Conservation (phyloP, 2,888 invertebrate genomes). For the Amaurobius ferox region DNA sequence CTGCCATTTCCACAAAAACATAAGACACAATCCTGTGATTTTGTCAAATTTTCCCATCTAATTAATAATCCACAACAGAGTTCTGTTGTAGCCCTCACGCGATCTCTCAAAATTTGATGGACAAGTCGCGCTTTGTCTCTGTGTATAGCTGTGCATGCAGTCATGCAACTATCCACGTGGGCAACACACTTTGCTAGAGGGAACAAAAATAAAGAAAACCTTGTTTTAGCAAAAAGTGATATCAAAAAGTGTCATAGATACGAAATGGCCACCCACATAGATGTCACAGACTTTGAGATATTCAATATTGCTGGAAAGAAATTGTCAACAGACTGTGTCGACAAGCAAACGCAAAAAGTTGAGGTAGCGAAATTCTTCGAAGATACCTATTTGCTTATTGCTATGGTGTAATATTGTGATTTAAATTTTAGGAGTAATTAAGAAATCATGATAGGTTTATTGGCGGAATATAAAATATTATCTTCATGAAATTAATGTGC, state of each 20-base stretch:
- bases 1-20: too few species aligned
- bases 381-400: neutral
- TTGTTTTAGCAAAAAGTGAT: neutral
- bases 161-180: slow-evolving; percentile 40
- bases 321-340: too few species aligned
- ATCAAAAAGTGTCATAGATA: neutral
- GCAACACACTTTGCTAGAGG: slow-evolving; percentile 31
- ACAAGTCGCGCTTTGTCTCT: slow-evolving; percentile 1
- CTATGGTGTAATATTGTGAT: neutral
- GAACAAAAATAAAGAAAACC: neutral
- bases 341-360: too few species aligned
- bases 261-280: neutral
- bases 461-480: too few species aligned
- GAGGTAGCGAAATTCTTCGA: too few species aligned
- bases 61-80: neutral
- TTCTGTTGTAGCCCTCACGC: neutral
- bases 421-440: too few species aligned
- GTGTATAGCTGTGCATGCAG: neutral
- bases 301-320: neutral
- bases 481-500: too few species aligned
- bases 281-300: neutral
- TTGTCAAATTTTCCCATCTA: neutral
- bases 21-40: too few species aligned
- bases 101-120: neutral
- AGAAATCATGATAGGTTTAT: too few species aligned